Conservation (phyloP, 2,797 vertebrate species). For the Phrynocephalus vlangalii region DNA sequence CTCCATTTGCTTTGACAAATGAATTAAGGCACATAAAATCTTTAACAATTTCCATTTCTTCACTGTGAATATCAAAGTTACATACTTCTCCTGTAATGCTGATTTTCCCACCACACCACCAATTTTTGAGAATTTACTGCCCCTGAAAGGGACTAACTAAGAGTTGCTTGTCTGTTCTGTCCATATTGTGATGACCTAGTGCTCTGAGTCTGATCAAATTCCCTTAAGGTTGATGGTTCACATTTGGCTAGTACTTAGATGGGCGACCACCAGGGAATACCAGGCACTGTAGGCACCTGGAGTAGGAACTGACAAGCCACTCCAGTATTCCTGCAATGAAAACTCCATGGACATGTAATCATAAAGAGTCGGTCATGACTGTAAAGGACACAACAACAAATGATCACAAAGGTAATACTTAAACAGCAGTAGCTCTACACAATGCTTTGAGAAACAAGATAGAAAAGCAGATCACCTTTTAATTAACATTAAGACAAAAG, state of each 20-base stretch:
- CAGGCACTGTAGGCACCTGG: no score
- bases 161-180: neutral
- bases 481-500: slow-evolving; percentile 17
- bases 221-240: slow-evolving; percentile 8
- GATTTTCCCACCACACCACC: neutral
- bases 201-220: slow-evolving; percentile 9
- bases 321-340: no score
- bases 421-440: neutral
- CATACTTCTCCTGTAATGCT: no score
- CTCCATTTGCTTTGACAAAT: no score
- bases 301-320: no score
- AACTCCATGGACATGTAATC: no score
- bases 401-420: slow-evolving; percentile 28
- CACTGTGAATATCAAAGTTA: no score
- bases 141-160: neutral
- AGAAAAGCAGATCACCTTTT: slow-evolving; percentile 15
- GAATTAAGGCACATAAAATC: no score
- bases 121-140: slow-evolving; percentile 3
- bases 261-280: no score
- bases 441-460: slow-evolving; percentile 6
- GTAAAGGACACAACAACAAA: neutral
- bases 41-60: no score
- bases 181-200: neutral
- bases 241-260: slow-evolving; percentile 14
- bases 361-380: no score